Base-by-base conservation (phyloP, 2,888 invertebrate species). In the Gastracanthus pulcherrimus region DNA sequence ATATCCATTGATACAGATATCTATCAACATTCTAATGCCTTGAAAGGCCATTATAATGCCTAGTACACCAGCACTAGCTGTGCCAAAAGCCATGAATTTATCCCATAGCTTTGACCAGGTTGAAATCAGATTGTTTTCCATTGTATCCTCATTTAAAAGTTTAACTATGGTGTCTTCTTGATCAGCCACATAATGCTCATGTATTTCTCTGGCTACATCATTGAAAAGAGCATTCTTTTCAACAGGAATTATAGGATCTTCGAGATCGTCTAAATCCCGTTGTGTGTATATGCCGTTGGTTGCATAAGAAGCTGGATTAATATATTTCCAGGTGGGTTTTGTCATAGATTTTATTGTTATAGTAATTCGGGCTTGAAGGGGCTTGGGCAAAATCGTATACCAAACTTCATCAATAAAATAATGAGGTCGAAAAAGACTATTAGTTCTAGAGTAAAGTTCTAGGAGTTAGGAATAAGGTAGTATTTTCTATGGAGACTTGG, bases 391-490 rank as follows among this genome's bases (percentile, higher is more conserved):
- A n/a, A 45, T 45, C 5, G 16, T n/a, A 23, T 55, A 55, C 55
- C 55, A 55, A 55, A 23, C n/a, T 1, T 55, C 19, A 2, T 23
- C 55, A 1, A 55, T 6, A 19, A 55, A 55, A 3, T 19, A 55
- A 9, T 55, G 23, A 26, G 23, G 2, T n/a, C 87, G 85, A 0
- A 84, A 58, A 2, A 87, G 4, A 0, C 67, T 7, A 16, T 81
- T 86, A 58, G 16, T 82, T 82, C 0, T 88, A 16, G 2, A 88
- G 80, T 7, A 83, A 81, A 0, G 85, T 86, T 9, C 84, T 51
- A 0, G 87, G 86, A 1, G 85, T 67, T 58, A 87, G 67, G 31
- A 85, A 88, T 6, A 13, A 70, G 3, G 55, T 55, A 0, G 3
- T 19, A 2, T 48, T 48, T 7, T 48, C 48, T n/a, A n/a, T 13